A percentile compares a stretch with the other conserved stretches of the same genome.
phyloP scores from a whole-genome alignment of 2,888 invertebrate genomes.

The Aplocera efformata region DNA sequence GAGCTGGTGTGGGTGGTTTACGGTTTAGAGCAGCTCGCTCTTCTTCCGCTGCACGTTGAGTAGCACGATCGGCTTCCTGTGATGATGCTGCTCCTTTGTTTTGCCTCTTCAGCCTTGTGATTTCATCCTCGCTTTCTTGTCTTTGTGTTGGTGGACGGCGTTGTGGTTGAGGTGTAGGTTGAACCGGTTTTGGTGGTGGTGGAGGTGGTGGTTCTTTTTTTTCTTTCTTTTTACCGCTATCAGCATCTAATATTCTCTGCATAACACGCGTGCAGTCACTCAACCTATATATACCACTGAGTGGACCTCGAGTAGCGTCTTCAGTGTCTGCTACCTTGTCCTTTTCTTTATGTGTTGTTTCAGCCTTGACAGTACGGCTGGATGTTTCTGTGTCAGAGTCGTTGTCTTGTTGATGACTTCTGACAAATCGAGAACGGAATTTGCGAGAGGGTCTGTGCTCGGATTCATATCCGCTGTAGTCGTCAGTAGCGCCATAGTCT shows the following conservation, averaged over 20 bases:
- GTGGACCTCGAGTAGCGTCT: slow-evolving; percentile 91
- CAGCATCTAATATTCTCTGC: slow-evolving; percentile 91
- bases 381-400: slow-evolving; percentile 87
- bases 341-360: slow-evolving; percentile 81
- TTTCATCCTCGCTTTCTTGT: slow-evolving; percentile 94
- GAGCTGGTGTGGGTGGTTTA: slow-evolving; percentile 85
- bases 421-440: slow-evolving; percentile 86
- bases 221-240: slow-evolving; percentile 87
- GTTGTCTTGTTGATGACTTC: slow-evolving; percentile 85
- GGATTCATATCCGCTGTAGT: slow-evolving; percentile 86
- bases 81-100: slow-evolving; percentile 86
- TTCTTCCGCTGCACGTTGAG: slow-evolving; percentile 76
- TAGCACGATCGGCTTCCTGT: slow-evolving; percentile 80
- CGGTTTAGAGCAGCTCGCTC: slow-evolving; percentile 81
- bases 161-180: slow-evolving; percentile 78
- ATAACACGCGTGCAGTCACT: slow-evolving; percentile 94
- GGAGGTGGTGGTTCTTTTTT: slow-evolving; percentile 84
- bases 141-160: slow-evolving; percentile 84
- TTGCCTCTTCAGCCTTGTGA: slow-evolving; percentile 91
- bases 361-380: slow-evolving; percentile 83
- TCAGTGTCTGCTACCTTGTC: slow-evolving; percentile 92
- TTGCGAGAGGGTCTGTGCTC: slow-evolving; percentile 83
- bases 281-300: slow-evolving; percentile 93
- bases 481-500: slow-evolving; percentile 82
- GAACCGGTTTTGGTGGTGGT: slow-evolving; percentile 77